Conservation (phyloP, 2,797 vertebrate genomes). For the Heteromormyrus szaboi region DNA sequence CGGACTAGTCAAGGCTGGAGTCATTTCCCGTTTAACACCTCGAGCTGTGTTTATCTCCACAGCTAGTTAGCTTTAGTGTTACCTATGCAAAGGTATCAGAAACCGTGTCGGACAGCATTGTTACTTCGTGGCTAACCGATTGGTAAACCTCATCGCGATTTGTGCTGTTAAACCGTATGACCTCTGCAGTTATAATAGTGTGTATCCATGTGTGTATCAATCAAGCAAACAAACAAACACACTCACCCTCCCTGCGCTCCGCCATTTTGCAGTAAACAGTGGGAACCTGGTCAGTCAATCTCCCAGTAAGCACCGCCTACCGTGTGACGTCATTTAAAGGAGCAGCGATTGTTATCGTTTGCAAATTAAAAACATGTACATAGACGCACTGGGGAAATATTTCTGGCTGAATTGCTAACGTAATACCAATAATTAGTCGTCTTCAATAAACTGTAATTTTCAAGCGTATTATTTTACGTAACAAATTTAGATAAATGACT, state of each 20-base stretch:
- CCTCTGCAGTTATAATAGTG: background rate
- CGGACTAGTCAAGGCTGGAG: background rate
- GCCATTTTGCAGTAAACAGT: slow-evolving; percentile 62
- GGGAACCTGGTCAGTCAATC: slow-evolving; percentile 20
- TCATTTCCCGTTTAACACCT: background rate
- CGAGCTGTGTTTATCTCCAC: background rate
- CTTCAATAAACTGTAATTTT: background rate
- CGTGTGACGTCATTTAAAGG: slow-evolving; percentile 14
- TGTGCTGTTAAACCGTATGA: background rate
- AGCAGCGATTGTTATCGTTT: background rate
- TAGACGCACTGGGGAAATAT: background rate
- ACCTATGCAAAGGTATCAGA: background rate
- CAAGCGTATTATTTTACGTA: background rate
- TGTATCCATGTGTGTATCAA: background rate
- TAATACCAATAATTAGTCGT: background rate
- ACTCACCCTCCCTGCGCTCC: slow-evolving; percentile 62
- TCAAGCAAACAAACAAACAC: slow-evolving; percentile 12
- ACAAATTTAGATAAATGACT: background rate
- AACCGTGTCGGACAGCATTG: background rate
- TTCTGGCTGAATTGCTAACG: background rate
- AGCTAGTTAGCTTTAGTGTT: background rate
- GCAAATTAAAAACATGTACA: background rate
- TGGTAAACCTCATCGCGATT: background rate
- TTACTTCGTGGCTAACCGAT: background rate
- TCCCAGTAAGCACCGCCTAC: background rate